These are phyloP conservation scores for Thereva nobilitata DNA, from an alignment of 2,888 invertebrate genomes.

Conservation along the genomic window DNA sequence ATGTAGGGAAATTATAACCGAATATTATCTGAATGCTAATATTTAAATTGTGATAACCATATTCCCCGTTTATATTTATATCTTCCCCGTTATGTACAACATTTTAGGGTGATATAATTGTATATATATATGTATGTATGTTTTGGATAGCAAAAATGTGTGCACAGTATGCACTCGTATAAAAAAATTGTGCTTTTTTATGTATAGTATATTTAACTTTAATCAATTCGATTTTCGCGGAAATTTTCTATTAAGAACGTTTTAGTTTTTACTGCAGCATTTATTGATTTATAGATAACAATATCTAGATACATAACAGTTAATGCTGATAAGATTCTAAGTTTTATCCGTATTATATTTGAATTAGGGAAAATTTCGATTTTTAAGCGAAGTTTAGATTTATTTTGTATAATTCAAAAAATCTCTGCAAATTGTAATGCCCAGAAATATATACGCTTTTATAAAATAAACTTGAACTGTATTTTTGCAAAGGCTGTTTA, in stretches of 20 bases:
- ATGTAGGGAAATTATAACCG: background rate
- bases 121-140: background rate
- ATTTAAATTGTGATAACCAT: background rate
- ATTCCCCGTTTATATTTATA: background rate
- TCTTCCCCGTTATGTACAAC: background rate
- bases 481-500: too few relatives aligned
- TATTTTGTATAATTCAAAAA: too few relatives aligned
- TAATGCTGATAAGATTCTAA: constrained; percentile 7
- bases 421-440: too few relatives aligned
- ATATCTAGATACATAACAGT: constrained; percentile 6
- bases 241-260: constrained; percentile 15
- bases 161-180: too few relatives aligned
- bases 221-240: constrained; percentile 2
- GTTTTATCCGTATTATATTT: too few relatives aligned
- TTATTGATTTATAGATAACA: constrained; percentile 28
- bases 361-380: too few relatives aligned
- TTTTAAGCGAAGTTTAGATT: too few relatives aligned
- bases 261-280: constrained; percentile 6
- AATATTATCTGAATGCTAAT: background rate
- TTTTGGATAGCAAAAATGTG: too few relatives aligned
- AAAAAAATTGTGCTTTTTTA: too few relatives aligned
- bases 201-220: background rate
- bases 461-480: too few relatives aligned
- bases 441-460: too few relatives aligned
- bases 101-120: background rate